Evolutionary conservation across 1,140 invertebrate species (phyloP), one percentile per base, ranked within the genome.

Genomic region (Macrobrachium rosenbergii): DNA sequence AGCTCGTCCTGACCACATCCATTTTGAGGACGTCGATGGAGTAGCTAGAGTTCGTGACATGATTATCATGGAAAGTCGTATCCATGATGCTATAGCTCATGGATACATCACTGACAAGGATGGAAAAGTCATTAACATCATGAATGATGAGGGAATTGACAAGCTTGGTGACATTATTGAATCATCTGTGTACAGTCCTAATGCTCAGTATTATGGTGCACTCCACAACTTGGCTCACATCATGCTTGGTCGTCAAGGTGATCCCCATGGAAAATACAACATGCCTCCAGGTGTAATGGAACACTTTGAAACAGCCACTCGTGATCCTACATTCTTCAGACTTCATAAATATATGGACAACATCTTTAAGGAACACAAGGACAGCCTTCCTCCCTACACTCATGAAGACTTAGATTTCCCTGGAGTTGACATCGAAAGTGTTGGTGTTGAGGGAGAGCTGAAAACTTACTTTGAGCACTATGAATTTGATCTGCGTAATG

Each of bases 381-480:
- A 91, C 72, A 89, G 89, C 19, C 89, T 91, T 45, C 58, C 88
- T 6, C 88, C 89, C 7, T 92, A 91, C 88, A 90, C 85, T 6
- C 59, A 79, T 3, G 88, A 90, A 10, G 91, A 94, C 67, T 91
- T 95, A 5, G 90, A 92, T n/a, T 92, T 94, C 67, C 93, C 94
- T n/a, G 93, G 94, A 37, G 94, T 96, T 28, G 91, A 91, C 8
- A 94, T 96, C 69, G 92, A 95, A 83, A 93, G 93, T 62, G 92
- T 96, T 21, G 93, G 93, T 43, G 94, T 96, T 14, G 92, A 93
- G 5, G 93, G 95, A 60, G 92, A 94, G 78, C 91, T 96, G 11
- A 92, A 93, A n/a, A 96, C 95, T 37, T 96, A 94, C 91, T 95
- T 96, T 92, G 95, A 96, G 72, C 92, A 95, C 59, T 94, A 94